Conservation (phyloP, 2,113 vertebrate genomes). For the Poeciliopsis retropinna region DNA sequence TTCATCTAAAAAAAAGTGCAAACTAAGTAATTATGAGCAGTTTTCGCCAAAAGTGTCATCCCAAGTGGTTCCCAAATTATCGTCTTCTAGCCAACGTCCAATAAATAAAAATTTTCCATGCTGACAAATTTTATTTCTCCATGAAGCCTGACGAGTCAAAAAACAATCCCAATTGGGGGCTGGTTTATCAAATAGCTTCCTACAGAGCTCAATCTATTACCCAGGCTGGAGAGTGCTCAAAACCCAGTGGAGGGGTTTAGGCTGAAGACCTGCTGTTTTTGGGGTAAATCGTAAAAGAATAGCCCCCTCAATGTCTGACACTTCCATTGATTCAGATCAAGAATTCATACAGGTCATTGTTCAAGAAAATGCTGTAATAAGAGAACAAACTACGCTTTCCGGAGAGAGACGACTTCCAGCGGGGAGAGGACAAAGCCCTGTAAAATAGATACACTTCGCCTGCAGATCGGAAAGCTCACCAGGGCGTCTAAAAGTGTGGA, state of each 20-base stretch:
- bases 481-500: conserved; percentile 25
- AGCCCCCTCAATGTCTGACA: conserved; percentile 27
- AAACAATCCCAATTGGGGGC: conserved; percentile 83
- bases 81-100: conserved; percentile 22
- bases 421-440: conserved; percentile 52
- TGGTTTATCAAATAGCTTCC: conserved; percentile 71
- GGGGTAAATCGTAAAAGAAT: conserved; percentile 36
- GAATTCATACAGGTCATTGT: conserved; percentile 39
- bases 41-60: neutral
- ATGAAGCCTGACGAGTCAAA: conserved; percentile 85
- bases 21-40: neutral
- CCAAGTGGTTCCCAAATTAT: neutral
- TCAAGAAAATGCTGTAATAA: conserved; percentile 28
- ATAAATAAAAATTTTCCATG: conserved; percentile 57
- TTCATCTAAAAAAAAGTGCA: neutral
- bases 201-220: conserved; percentile 69
- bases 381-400: conserved; percentile 40
- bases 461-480: conserved; percentile 28
- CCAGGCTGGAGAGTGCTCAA: conserved; percentile 48
- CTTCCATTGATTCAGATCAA: conserved; percentile 47
- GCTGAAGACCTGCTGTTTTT: conserved; percentile 49
- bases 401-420: conserved; percentile 63
- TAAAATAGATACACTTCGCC: conserved; percentile 33
- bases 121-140: conserved; percentile 87
- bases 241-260: conserved; percentile 33